These are phyloP conservation scores for Agrilus cyanescens DNA, from an alignment of 2,888 invertebrate genomes.

Conservation along the genomic window DNA sequence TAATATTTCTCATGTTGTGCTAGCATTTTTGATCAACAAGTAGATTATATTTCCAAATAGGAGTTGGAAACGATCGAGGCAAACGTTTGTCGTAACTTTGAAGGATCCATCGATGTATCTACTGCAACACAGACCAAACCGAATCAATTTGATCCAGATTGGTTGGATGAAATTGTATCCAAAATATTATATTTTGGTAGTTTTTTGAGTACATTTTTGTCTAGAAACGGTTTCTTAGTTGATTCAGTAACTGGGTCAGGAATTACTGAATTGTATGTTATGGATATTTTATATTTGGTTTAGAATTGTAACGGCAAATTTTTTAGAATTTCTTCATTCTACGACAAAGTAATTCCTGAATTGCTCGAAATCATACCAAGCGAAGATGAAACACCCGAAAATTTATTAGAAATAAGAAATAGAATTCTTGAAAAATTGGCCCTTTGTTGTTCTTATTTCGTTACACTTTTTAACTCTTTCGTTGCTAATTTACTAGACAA, in stretches of 20 bases:
- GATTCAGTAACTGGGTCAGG: conserved; percentile 25
- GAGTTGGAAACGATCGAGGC: conserved; percentile 6
- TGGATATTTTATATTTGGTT: conserved; percentile 17
- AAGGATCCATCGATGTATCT: conserved; percentile 22
- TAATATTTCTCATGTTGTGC: too few species aligned
- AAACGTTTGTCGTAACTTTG: conserved; percentile 24
- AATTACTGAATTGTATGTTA: conserved; percentile 29
- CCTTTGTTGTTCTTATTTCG: conserved; percentile 26
- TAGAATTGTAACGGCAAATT: too few species aligned
- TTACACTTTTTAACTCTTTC: conserved; percentile 28
- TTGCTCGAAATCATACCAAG: conserved; percentile 45
- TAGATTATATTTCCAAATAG: conserved; percentile 8
- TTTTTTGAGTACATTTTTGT: conserved; percentile 24
- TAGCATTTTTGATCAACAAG: neutral
- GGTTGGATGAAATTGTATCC: conserved; percentile 28
- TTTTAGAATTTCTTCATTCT: conserved; percentile 62
- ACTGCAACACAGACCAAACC: conserved; percentile 26
- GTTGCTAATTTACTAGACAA: conserved; percentile 27
- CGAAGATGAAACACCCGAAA: conserved; percentile 19
- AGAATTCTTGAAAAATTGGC: conserved; percentile 26
- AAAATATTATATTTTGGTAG: conserved; percentile 26
- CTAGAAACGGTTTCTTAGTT: conserved; percentile 23
- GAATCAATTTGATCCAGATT: conserved; percentile 23
- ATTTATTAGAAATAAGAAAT: conserved; percentile 19
- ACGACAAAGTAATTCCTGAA: conserved; percentile 61